Base-by-base conservation (phyloP, 2,888 invertebrate genomes). In the Druceiella hillmani region DNA sequence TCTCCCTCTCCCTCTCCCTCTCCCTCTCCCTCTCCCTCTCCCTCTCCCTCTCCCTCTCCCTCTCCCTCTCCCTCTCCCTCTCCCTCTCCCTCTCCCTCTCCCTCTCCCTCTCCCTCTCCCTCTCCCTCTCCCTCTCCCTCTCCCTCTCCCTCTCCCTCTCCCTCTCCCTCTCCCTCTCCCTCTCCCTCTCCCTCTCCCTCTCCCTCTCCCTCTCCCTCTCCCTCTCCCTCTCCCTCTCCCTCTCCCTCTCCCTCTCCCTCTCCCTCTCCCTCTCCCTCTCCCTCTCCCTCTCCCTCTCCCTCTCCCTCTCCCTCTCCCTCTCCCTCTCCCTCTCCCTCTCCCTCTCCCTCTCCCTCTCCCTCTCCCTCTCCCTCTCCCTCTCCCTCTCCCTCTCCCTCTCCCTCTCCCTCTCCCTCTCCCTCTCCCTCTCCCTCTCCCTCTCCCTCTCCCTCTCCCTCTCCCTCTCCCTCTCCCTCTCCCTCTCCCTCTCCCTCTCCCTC, bases 21-120 rank as follows among this genome's bases (percentile, higher is more conserved):
- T 20, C 22, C 22, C 22, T n/a, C 22, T 20, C 22, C 22, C 22
- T n/a, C 22, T 20, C 22, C 22, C 22, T n/a, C 22, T 20, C 22
- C 22, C 5, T 20, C 22, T 20, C 22, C 22, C 22, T 20, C 22
- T 20, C 22, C 22, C 22, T n/a, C 9, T n/a, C 22, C 22, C 22
- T n/a, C 9, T n/a, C 22, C 22, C 9, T n/a, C 22, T 20, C 9
- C 22, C 22, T 20, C 22, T 20, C 22, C 22, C 22, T n/a, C 22
- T 20, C 22, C 22, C 22, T n/a, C 22, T 20, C 22, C 22, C 22
- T 20, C 22, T 20, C 22, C 22, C 22, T 20, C 22, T 20, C 22
- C 22, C 22, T 20, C 22, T 20, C 22, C 22, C 22, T 20, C 22
- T 20, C 22, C 22, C 22, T 20, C 22, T 20, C 22, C 22, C 22